Conservation (phyloP, 2,113 vertebrate genomes). For the Speoplatyrhinus poulsoni region DNA sequence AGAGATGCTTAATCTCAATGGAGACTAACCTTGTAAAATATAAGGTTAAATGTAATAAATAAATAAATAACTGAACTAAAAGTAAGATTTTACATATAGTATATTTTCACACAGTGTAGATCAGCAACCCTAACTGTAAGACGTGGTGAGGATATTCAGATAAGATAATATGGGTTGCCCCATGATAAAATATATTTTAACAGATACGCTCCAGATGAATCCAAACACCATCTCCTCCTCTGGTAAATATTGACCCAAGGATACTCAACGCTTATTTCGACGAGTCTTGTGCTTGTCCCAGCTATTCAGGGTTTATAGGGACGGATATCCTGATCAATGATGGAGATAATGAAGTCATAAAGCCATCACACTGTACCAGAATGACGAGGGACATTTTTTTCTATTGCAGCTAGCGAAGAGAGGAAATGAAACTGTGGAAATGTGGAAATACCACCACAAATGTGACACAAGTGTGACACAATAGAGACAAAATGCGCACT, state of each 20-base stretch:
- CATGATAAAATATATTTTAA: not conserved
- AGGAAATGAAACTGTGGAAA: slow-evolving; percentile 38
- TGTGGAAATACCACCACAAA: slow-evolving; percentile 28
- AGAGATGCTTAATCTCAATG: too few species aligned
- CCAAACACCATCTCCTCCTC: not conserved
- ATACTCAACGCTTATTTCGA: slow-evolving; percentile 7
- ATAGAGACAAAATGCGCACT: not conserved
- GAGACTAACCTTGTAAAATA: too few species aligned
- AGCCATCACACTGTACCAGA: not conserved
- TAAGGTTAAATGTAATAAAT: too few species aligned
- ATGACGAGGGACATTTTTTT: not conserved
- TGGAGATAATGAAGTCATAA: slow-evolving; percentile 13
- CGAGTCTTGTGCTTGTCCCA: slow-evolving; percentile 11
- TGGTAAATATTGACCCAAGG: slow-evolving; percentile 35
- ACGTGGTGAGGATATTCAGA: too few species aligned
- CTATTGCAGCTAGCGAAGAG: not conserved
- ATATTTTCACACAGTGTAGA: too few species aligned
- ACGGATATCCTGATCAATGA: slow-evolving; percentile 5
- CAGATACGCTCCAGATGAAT: not conserved
- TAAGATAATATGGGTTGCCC: not conserved
- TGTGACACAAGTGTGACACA: slow-evolving; percentile 36
- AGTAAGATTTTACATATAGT: too few species aligned
- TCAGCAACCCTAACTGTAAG: not conserved
- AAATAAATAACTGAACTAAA: too few species aligned
- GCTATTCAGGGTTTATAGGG: slow-evolving; percentile 3